Evolutionary conservation across 2,113 vertebrate species (phyloP).

Genomic region (Neogobius melanostomus): DNA sequence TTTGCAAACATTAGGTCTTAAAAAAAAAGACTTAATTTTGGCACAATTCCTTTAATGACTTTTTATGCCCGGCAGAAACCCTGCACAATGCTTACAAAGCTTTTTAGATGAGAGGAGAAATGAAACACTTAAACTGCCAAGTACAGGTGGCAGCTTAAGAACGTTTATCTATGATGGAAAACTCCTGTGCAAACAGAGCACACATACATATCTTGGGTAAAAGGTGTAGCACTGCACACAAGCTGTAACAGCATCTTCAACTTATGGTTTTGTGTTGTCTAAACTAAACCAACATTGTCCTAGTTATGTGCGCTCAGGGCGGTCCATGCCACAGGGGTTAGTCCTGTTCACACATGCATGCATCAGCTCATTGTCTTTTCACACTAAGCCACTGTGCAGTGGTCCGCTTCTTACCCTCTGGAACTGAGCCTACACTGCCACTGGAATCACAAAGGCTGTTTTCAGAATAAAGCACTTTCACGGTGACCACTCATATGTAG

Average conservation of each 20-base stretch:
- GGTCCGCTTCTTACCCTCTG: constrained; percentile 56
- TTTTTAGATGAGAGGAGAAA: too few species aligned
- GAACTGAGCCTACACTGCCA: constrained; percentile 61
- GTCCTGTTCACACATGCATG: constrained; percentile 62
- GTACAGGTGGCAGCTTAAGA: too few species aligned
- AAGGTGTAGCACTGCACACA: constrained; percentile 32
- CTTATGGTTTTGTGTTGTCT: constrained; percentile 16
- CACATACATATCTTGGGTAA: too few species aligned
- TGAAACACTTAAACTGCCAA: too few species aligned
- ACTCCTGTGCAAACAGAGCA: too few species aligned
- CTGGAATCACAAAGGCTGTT: constrained; percentile 62
- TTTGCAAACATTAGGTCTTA: too few species aligned
- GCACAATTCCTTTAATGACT: too few species aligned
- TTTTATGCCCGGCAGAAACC: too few species aligned
- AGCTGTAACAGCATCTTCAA: constrained; percentile 46
- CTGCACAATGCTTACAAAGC: too few species aligned
- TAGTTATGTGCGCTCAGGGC: not conserved
- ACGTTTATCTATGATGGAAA: too few species aligned
- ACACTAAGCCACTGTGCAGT: constrained; percentile 56
- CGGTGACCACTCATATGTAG: not conserved
- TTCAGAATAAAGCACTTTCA: not conserved
- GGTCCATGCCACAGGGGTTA: constrained; percentile 64
- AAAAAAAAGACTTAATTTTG: too few species aligned
- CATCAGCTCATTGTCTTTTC: constrained; percentile 54
- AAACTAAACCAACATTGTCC: not conserved